Base-by-base conservation (phyloP, 1,140 invertebrate genomes). In the Centruroides vittatus region DNA sequence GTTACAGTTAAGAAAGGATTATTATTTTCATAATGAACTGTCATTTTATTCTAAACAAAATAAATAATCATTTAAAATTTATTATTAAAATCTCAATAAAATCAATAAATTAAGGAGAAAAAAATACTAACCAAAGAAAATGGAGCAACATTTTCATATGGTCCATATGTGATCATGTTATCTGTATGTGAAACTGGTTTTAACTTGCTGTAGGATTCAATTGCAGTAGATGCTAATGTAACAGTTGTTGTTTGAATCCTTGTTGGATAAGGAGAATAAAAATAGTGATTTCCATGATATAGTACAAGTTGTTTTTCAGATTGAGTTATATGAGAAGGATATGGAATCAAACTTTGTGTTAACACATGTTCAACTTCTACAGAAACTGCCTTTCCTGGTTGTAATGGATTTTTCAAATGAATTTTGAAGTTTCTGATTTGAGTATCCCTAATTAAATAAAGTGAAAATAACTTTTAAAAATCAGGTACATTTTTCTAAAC, bases 231-330 rank as follows among this genome's bases (percentile, higher is more conserved):
- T 12, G 86, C 81, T 12, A 93, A 71, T n/a, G 80, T 76, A 9
- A 96, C 80, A 34, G 78, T 83, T 0, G 92, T 92, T 60, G 84
- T 90, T 73, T 96, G 91, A 35, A 84, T 84, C 3, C 68, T 72
- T 0, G 88, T 84, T 57, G 73, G 68, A 71, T 98, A 98, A 2
- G 90, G 89, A 1, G 86, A 84, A 70, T 83, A 94, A 8, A 87
- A 78, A 71, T 93, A 91, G 55, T 89, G 77, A 69, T 87, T 93
- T 46, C 89, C 92, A 59, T 75, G 80, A 69, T 87, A 96, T 65
- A 84, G 82, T 1, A 98, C 89, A 58, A 95, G 76, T 73, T 98
- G 95, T 67, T 93, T 93, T 69, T 98, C 93, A 64, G 88, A 84
- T 72, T 98, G 95, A 0, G 81, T 81, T 60, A 98, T 95, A 68